A percentile compares a stretch with the other conserved stretches of the same genome.
These are phyloP conservation scores for Avahi laniger DNA, from an alignment of 2,797 vertebrate genomes.

Conservation along the genomic window DNA sequence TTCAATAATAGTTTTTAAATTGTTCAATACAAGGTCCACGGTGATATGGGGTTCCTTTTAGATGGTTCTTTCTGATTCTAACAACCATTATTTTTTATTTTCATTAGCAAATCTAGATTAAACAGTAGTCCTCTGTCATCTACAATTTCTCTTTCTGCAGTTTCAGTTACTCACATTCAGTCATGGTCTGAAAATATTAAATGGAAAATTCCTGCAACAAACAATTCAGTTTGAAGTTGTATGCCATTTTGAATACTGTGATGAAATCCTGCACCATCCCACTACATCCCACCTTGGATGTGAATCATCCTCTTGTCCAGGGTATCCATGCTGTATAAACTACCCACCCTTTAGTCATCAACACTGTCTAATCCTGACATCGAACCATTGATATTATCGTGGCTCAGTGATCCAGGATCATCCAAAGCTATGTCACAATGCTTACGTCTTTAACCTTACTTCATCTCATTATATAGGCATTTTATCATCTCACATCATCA, in stretches of 20 bases:
- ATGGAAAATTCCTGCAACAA: background rate
- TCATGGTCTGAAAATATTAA: background rate
- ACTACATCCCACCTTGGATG: background rate
- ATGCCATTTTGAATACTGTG: background rate
- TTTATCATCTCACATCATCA: background rate
- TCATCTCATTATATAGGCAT: background rate
- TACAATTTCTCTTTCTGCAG: background rate
- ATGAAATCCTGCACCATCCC: background rate
- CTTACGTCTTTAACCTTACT: background rate
- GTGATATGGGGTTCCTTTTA: background rate
- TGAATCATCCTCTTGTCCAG: background rate
- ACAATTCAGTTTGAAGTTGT: background rate
- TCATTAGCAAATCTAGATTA: background rate
- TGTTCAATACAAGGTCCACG: background rate
- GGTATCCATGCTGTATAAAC: background rate
- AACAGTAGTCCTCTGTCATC: background rate
- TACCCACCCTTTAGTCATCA: background rate
- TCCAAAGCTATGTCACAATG: background rate
- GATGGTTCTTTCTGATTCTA: background rate
- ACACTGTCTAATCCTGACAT: background rate
- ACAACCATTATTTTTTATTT: background rate
- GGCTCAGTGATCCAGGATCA: background rate
- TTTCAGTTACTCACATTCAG: background rate
- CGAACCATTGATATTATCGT: background rate
- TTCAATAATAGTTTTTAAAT: background rate